Evolutionary conservation across 2,888 invertebrate species (phyloP).

Genomic region (Drosophila birchii): DNA sequence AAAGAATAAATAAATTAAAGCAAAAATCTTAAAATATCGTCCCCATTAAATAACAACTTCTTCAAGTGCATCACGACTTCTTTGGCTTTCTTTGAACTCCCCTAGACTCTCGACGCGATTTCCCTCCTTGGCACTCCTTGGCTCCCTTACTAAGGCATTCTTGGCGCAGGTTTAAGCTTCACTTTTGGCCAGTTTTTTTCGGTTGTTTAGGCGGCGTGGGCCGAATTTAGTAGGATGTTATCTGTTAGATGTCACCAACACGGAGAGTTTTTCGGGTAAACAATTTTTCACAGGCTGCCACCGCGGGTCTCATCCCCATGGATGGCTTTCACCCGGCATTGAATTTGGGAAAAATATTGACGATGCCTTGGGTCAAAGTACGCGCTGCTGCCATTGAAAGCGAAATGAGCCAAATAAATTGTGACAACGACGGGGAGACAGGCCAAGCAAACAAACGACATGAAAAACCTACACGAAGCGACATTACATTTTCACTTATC

Average conservation of each 20-base stretch:
- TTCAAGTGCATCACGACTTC: constrained; percentile 27
- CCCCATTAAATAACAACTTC: not conserved
- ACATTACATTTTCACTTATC: constrained; percentile 55
- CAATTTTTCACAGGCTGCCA: constrained; percentile 59
- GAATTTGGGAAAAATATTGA: constrained; percentile 55
- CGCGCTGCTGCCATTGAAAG: constrained; percentile 57
- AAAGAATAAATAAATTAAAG: too few species aligned
- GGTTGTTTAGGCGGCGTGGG: constrained; percentile 38
- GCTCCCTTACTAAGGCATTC: constrained; percentile 28
- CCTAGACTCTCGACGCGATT: constrained; percentile 7
- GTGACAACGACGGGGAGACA: constrained; percentile 37
- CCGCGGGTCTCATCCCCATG: constrained; percentile 25
- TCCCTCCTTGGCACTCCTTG: constrained; percentile 27
- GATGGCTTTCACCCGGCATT: constrained; percentile 64
- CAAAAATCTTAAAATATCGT: not conserved
- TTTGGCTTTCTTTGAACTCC: constrained; percentile 46
- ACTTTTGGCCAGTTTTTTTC: not conserved
- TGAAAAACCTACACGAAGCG: constrained; percentile 26
- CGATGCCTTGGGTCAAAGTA: constrained; percentile 68
- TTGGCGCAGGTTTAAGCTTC: constrained; percentile 28
- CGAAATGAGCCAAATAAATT: constrained; percentile 47
- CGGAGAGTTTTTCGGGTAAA: constrained; percentile 21
- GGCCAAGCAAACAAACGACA: constrained; percentile 17
- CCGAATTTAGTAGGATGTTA: constrained; percentile 56
- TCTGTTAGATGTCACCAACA: constrained; percentile 61